Evolutionary conservation across 1,140 invertebrate species (phyloP), one percentile per base, ranked within the genome.

Genomic region (Brachionus asplanchnoidis): DNA sequence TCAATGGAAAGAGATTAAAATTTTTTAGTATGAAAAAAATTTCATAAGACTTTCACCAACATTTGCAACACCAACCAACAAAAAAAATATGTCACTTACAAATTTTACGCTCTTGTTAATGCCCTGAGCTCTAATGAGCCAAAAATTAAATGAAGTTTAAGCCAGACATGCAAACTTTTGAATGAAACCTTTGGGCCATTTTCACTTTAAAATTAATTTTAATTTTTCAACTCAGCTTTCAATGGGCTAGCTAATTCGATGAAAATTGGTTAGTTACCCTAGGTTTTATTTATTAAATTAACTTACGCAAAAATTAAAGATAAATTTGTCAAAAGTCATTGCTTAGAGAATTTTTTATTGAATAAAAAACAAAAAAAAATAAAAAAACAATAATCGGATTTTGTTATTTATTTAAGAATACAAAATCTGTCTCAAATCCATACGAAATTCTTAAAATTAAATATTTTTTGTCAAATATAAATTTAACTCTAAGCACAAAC

Each of bases 91-190:
- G 40, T 42, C 32, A 46, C 44, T 46, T 46, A 14, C 32, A 40
- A 40, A 42, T 20, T 73, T 73, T 73, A 73, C 68, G 68, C 68
- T 73, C 68, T 42, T 23, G 40, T 73, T 42, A 44, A 73, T 40
- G 68, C 40, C 68, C 36, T 42, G 6, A 17, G 68, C 40, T 40
- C 40, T 36, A 20, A 42, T 73, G 68, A 73, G 40, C 17, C 32
- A 73, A 73, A 73, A 73, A 40, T 73, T 40, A 73, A 73, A 73
- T 73, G 40, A 40, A 73, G 32, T 73, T 73, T 42, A 40, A 73
- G 68, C 68, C 68, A 73, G 68, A 73, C 68, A 73, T 73, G 53
- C 53, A 60, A 60, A 60, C 5, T 60, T 20, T 42, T 20, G 32
- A 42, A 73, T 42, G 40, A 73, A 20, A 36, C 68, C 68, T 40